Conservation (phyloP, 2,797 vertebrate species). For the Lemur catta region DNA sequence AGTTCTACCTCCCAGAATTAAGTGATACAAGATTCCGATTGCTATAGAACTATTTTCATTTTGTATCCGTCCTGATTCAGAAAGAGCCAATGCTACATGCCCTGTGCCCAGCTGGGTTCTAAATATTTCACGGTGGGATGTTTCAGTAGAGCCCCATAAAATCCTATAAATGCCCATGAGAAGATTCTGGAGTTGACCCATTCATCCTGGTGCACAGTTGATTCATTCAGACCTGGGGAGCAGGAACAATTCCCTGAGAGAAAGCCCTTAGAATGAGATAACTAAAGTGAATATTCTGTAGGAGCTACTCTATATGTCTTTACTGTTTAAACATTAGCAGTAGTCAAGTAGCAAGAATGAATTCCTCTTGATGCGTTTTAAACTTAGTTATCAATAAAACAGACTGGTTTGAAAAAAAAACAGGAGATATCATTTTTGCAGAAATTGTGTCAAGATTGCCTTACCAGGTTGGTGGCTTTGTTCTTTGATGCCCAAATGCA, state of each 20-base stretch:
- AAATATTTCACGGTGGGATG: conserved; percentile 38
- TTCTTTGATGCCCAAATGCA: not conserved
- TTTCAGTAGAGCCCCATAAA: not conserved
- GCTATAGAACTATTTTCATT: conserved; percentile 70
- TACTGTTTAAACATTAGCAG: not conserved
- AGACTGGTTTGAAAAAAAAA: not conserved
- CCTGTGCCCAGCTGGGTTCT: conserved; percentile 61
- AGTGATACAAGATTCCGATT: conserved; percentile 36
- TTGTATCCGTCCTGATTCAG: conserved; percentile 78
- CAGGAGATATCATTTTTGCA: not conserved
- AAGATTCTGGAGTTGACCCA: conserved; percentile 15
- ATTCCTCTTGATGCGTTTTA: not conserved
- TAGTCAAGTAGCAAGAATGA: not conserved
- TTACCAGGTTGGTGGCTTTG: not conserved
- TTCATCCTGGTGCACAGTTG: not conserved
- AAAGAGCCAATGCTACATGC: conserved; percentile 57
- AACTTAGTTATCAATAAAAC: not conserved
- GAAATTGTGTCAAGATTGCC: not conserved
- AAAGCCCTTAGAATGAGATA: not conserved
- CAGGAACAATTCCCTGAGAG: not conserved
- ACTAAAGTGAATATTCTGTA: not conserved
- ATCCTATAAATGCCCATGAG: conserved; percentile 2
- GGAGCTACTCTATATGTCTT: not conserved
- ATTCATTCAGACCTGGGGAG: not conserved
- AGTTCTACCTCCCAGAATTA: conserved; percentile 56